Percentiles rank a stretch among this genome's conserved stretches.
Evolutionary conservation across 1,140 invertebrate genomes (phyloP).

Genomic region (Drosophila sturtevanti): DNA sequence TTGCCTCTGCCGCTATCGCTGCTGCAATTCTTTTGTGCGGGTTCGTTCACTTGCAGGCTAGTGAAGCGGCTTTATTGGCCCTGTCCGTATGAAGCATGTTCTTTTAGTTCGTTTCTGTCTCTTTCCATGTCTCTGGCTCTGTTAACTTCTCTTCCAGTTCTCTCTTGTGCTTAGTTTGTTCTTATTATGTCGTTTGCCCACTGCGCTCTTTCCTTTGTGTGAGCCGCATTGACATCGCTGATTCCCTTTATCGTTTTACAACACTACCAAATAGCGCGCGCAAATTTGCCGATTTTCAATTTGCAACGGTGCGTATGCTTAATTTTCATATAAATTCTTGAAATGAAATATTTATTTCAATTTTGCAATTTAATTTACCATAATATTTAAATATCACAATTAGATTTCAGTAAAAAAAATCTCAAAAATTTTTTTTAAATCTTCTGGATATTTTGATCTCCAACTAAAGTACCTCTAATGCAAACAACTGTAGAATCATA

Average conservation of each 20-base stretch:
- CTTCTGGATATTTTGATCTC: no score
- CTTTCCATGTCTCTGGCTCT: constrained; percentile 26
- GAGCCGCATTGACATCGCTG: constrained; percentile 48
- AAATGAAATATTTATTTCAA: no score
- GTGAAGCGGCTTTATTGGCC: constrained; percentile 3
- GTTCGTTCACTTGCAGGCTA: constrained; percentile 63
- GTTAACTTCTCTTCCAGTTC: neutral
- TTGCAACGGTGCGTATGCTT: constrained; percentile 60
- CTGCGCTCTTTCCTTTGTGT: constrained; percentile 32
- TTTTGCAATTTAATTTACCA: no score
- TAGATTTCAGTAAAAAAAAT: no score
- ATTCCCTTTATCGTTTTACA: constrained; percentile 35
- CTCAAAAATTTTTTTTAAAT: no score
- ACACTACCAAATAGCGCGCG: constrained; percentile 56
- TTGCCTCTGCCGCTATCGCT: constrained; percentile 5
- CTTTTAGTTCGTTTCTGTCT: constrained; percentile 17
- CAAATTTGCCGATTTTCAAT: constrained; percentile 28
- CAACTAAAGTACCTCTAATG: neutral
- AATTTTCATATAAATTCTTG: constrained; percentile 17
- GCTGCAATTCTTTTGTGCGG: constrained; percentile 59
- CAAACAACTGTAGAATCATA: neutral
- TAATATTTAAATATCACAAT: no score
- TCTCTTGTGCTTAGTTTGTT: constrained; percentile 6
- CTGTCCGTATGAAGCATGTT: constrained; percentile 12
- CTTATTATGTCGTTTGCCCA: constrained; percentile 35